A percentile compares a stretch with the other conserved stretches of the same genome.
Conservation (phyloP, 1,140 invertebrate genomes). For the Pissodes strobi region DNA sequence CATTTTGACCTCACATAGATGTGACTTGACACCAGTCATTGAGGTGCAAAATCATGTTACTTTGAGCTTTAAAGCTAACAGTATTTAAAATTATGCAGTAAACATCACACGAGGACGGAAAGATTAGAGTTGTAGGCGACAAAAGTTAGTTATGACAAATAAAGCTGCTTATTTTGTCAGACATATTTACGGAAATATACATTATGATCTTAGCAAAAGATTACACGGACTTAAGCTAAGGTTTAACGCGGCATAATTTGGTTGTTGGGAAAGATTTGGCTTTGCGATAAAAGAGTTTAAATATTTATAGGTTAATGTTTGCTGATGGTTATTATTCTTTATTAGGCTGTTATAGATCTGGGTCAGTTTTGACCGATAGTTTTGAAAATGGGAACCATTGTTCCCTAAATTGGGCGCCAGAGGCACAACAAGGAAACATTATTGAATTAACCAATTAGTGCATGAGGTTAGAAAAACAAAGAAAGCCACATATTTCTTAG, state of each 20-base stretch:
- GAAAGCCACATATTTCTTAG: no score
- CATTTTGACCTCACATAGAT: no score
- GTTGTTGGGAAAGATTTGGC: constrained; percentile 14
- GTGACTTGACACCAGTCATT: no score
- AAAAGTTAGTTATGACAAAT: constrained; percentile 8
- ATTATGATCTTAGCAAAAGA: constrained; percentile 20
- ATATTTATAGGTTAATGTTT: constrained; percentile 7
- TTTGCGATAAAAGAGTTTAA: constrained; percentile 3
- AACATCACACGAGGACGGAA: no score
- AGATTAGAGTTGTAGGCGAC: neutral
- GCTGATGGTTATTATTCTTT: no score
- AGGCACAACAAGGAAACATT: no score
- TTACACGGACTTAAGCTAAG: constrained; percentile 9
- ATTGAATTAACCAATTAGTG: no score
- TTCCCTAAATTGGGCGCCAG: no score
- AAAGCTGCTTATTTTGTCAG: constrained; percentile 21
- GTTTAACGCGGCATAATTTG: constrained; percentile 5
- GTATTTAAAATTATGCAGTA: neutral
- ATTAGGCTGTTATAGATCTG: no score
- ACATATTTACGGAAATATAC: constrained; percentile 20
- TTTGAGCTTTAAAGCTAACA: neutral
- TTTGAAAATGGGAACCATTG: no score
- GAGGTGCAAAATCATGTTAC: no score
- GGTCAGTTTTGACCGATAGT: neutral
- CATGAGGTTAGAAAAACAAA: no score